Conservation (phyloP, 2,888 invertebrate species). For the Lochmaea crataegi region DNA sequence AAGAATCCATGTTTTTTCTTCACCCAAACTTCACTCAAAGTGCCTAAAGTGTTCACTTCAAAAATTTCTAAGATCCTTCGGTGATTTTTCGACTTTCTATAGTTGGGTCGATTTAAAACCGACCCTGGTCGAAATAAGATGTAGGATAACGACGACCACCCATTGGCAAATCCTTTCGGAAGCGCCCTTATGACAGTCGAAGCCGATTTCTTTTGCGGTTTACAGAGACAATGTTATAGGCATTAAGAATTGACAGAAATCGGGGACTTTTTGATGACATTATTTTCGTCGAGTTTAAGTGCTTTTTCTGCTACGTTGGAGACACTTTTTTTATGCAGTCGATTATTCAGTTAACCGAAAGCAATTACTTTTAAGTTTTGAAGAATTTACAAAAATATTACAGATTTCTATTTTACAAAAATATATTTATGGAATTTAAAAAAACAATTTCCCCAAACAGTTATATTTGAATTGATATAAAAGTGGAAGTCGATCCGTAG, state of each 20-base stretch:
- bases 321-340: slow-evolving; percentile 1
- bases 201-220: slow-evolving; percentile 46
- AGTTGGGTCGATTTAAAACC: not conserved
- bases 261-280: slow-evolving; percentile 8
- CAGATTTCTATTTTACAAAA: no score
- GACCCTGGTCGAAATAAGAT: not conserved
- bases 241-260: slow-evolving; percentile 16
- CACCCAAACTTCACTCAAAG: no score
- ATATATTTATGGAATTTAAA: not conserved
- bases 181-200: not conserved
- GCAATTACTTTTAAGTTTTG: not conserved
- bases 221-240: slow-evolving; percentile 41
- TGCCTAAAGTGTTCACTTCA: no score
- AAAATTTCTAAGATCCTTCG: no score
- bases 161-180: slow-evolving; percentile 4
- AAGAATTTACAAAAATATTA: no score
- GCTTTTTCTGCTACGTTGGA: slow-evolving; percentile 1
- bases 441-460: not conserved
- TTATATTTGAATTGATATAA: slow-evolving; percentile 13
- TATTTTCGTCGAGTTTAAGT: not conserved
- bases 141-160: slow-evolving; percentile 1
- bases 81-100: no score
- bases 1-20: no score
- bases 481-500: slow-evolving; percentile 12
- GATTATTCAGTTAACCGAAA: not conserved